phyloP scores from a whole-genome alignment of 1,140 invertebrate species.

The Magallana ariakensis region DNA sequence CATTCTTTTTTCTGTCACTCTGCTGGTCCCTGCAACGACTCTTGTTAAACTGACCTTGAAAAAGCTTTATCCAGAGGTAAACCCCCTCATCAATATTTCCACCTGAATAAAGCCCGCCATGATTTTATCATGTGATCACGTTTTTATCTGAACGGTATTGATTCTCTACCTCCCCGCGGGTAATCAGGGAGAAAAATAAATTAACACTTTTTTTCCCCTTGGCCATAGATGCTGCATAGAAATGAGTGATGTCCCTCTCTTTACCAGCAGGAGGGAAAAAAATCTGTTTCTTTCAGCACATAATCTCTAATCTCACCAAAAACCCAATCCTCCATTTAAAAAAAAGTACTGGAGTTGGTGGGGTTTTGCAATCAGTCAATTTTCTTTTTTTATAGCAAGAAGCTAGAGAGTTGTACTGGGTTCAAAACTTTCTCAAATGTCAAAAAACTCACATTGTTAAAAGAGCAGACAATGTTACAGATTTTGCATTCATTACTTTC shows the following conservation, averaged over 20 bases:
- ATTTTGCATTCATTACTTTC: slow-evolving; percentile 41
- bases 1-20: not conserved
- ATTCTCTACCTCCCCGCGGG: slow-evolving; percentile 20
- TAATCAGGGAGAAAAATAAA: slow-evolving; percentile 26
- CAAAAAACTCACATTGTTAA: too few species aligned
- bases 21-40: not conserved
- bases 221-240: slow-evolving; percentile 19
- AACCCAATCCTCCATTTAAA: too few species aligned
- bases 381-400: too few species aligned
- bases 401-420: too few species aligned
- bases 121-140: slow-evolving; percentile 20
- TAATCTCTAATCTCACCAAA: not conserved
- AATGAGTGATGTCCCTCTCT: slow-evolving; percentile 15
- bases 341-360: too few species aligned
- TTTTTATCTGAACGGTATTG: slow-evolving; percentile 25
- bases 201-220: slow-evolving; percentile 19
- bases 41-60: slow-evolving; percentile 1
- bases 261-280: not conserved
- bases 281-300: not conserved
- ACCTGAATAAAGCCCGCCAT: not conserved
- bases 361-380: too few species aligned
- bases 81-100: slow-evolving; percentile 27
- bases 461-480: not conserved
- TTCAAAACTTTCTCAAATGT: too few species aligned
- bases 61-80: slow-evolving; percentile 26